Evolutionary conservation across 1,140 invertebrate species (phyloP).

Genomic region (Cydia pomonella): DNA sequence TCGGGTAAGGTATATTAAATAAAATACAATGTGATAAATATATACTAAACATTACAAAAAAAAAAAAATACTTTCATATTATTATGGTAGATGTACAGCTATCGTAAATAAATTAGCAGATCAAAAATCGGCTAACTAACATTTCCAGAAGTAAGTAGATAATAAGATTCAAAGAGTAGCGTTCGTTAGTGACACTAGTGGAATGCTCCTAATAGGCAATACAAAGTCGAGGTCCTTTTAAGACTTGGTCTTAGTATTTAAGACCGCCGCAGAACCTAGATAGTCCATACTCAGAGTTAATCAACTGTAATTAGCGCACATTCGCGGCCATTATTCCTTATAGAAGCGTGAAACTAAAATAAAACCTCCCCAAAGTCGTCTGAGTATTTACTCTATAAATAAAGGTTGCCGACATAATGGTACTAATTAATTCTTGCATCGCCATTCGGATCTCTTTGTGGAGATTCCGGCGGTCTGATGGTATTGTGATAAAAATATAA

Average conservation of each 20-base stretch:
- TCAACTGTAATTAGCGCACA: conserved; percentile 20
- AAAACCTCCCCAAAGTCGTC: background rate
- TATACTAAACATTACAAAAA: too few species aligned
- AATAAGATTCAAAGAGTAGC: too few species aligned
- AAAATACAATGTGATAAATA: too few species aligned
- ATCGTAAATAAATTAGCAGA: background rate
- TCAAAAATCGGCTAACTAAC: too few species aligned
- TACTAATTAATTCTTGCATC: background rate
- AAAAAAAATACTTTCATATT: too few species aligned
- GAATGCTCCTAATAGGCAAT: too few species aligned
- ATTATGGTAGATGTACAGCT: too few species aligned
- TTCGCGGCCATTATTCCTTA: conserved; percentile 4
- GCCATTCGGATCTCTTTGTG: conserved; percentile 19
- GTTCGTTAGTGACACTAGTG: too few species aligned
- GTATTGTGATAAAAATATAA: conserved; percentile 21
- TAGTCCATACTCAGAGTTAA: background rate
- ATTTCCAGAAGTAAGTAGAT: too few species aligned
- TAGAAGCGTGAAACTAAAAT: conserved; percentile 10
- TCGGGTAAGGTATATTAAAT: too few species aligned
- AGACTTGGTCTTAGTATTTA: too few species aligned
- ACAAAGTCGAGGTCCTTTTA: too few species aligned
- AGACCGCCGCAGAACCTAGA: background rate
- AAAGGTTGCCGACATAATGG: conserved; percentile 28
- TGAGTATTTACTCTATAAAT: conserved; percentile 33
- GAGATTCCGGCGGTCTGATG: conserved; percentile 13